phyloP scores from a whole-genome alignment of 2,888 invertebrate genomes.

The Pachymerium ferrugineum region DNA sequence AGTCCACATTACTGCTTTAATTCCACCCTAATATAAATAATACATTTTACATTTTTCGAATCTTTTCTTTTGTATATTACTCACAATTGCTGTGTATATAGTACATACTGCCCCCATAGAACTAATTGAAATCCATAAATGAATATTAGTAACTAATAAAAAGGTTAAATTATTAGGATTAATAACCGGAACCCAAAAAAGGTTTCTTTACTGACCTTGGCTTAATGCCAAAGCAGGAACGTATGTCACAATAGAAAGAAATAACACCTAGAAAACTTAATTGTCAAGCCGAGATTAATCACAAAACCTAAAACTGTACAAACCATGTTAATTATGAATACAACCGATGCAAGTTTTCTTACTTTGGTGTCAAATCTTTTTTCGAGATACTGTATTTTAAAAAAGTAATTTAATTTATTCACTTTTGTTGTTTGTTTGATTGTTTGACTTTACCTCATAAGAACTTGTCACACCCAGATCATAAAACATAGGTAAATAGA shows the following conservation, averaged over 20 bases:
- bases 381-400: neutral
- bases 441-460: neutral
- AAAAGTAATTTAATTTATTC: neutral
- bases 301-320: neutral
- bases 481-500: neutral
- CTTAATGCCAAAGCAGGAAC: neutral
- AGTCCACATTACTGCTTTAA: neutral
- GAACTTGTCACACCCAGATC: neutral
- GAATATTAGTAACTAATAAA: conserved; percentile 8
- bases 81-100: neutral
- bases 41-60: neutral
- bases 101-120: neutral
- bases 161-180: neutral
- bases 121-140: neutral
- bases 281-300: neutral
- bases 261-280: neutral
- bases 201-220: neutral
- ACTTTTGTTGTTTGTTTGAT: too few relatives aligned
- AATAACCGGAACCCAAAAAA: neutral
- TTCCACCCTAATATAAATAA: neutral
- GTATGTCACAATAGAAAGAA: neutral
- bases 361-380: neutral
- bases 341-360: neutral
- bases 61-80: neutral
- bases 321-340: neutral